Base-by-base conservation (phyloP, 2,113 vertebrate species). In the Mobula birostris region DNA sequence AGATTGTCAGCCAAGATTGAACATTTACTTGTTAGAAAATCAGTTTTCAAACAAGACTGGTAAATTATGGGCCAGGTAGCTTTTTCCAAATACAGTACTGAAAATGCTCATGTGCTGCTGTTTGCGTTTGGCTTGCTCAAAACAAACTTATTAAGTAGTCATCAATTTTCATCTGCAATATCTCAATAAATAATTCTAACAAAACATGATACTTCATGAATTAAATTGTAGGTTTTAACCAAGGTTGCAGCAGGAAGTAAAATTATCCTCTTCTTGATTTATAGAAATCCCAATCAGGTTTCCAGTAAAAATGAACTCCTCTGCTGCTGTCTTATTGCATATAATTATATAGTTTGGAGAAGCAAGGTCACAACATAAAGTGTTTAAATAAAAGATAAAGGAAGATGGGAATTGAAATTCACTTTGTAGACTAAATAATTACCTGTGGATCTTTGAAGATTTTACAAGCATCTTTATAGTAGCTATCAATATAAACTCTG, bases 401-500 rank as follows among this genome's bases (percentile, higher is more conserved):
- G 19, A 68, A 5, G 63, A 68, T 66, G 29, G 61, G 0, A n/a
- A 68, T 6, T 66, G 66, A 90, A 90, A 66, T 3, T 15, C 14
- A 32, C 0, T 90, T 32, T 7, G 3, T 32, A 66, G n/a, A 32
- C 7, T 2, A 32, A 66, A 2, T 1, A 1, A 95, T 96, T 95
- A 99, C 99, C 98, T 99, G 99, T 0, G 99, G 98, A 94, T 99
- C 99, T 94, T 98, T 97, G 79, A 97, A 96, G 76, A 99, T 99
- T 95, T 99, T 99, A 95, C 97, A 95, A 0, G 95, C 80, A 29
- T 99, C 98, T 66, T 99, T 99, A 97, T 99, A 98, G 0, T 99
- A 99, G 97, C 99, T 99, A 97, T 99, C 99, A 0, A 99, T 98
- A 96, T 99, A 99, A 36, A 99, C 97, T 56, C 99, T 97, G 95